Base-by-base conservation (phyloP, 30 jellyfish, hydroid and myxozoan genomes). In the Mastigias papua region DNA sequence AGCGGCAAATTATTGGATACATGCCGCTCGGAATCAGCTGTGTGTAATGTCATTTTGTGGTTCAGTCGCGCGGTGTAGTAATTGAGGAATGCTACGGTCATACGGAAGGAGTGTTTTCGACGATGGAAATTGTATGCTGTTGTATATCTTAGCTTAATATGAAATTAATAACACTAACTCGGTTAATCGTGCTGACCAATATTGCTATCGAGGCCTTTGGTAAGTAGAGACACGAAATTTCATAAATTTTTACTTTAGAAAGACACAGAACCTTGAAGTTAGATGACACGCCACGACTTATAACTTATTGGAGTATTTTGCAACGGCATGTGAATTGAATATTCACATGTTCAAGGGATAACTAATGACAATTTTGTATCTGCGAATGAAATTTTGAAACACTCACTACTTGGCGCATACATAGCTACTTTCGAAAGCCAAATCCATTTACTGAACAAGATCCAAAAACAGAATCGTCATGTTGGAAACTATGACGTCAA, bases 1-100 rank as follows among this genome's bases (percentile, higher is more conserved):
- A 73, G 68, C 86, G 62, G 88, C 74, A 42, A 85, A 34, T 85
- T 32, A 60, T 72, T 79, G 42, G 88, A 85, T 68, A 73, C 94
- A 60, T 46, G 94, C 88, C 30, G 48, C 82, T 54, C 69, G 68
- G 75, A 32, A 23, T 71, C 84, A 70, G 88, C 83, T 64, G 78
- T 51, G 54, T 23, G 82, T 64, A 46, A 73, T 85, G 88, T 71
- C 88, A 79, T 79, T 79, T 49, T 79, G 81, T 60, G 81, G 90
- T 79, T 42, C 90, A 60, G 62, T 58, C 90, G 60, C 54, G 60
- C 72, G 72, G 69, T 64, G 69, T 42, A 79, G 72, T 49, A 79
- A 75, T 58, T 51, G 48, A 60, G 90, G 90, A 79, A 79, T 79
- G 90, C 32, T 30, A 34, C 90, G 80, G 29, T 79, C 81, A 79